Evolutionary conservation across 1,140 invertebrate species (phyloP), one percentile per base, ranked within the genome.

Genomic region (Rhyacophila brunnea): DNA sequence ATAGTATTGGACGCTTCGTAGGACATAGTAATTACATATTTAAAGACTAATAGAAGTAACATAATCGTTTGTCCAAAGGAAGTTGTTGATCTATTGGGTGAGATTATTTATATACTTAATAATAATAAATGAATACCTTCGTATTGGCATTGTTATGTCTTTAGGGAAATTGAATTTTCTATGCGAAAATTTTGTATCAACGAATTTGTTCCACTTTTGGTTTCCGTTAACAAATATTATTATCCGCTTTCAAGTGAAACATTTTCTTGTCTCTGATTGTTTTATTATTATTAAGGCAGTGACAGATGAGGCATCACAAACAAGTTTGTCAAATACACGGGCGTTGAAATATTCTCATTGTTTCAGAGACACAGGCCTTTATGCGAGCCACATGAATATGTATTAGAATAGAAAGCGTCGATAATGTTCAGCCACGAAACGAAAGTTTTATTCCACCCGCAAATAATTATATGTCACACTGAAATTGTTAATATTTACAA

Each of bases 381-480:
- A 34, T 48, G 20, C 36, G 48, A 19, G 17, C 45, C 14, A 18
- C 48, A 64, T 59, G 53, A 55, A 56, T 59, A 64, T 59, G 48
- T 52, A 54, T 46, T 7, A 34, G 20, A 5, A 32, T 59, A 60
- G 52, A 58, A 59, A 43, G 68, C 71, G 68, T 67, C 69, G 62
- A 68, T 67, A 64, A 67, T 64, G 56, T 13, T 66, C 61, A 67
- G 65, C 68, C 66, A 67, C 58, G 64, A 49, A 51, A 59, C 67
- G 67, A 69, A 72, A 74, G 42, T 59, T 42, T 32, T 47, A 48
- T 43, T 45, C 42, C n/a, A n/a, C n/a, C 45, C 48, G 46, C 18
- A 60, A 60, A 60, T 28, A 28, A 28, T 56, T 47, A 56, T 56
- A 54, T 47, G 46, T 54, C 52, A 17, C 43, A n/a, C 17, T 19